Conservation (phyloP, 2,888 invertebrate species). For the Eilema depressum region DNA sequence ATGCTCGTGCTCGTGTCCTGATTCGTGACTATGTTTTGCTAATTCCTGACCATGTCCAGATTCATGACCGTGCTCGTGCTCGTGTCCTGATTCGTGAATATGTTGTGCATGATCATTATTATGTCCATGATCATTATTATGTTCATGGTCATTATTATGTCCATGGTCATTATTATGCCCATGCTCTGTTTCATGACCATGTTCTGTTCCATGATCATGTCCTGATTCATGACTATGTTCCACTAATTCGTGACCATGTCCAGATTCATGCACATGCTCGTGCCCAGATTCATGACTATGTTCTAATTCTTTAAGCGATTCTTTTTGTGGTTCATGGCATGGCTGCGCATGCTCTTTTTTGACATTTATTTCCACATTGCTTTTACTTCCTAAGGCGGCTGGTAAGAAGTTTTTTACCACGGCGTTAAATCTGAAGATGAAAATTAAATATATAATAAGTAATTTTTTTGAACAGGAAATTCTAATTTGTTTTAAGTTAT, state of each 20-base stretch:
- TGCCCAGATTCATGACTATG: slow-evolving; percentile 7
- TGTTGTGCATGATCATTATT: no score
- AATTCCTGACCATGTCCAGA: no score
- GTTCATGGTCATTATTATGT: background rate
- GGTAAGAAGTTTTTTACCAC: slow-evolving; percentile 75
- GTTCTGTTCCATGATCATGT: background rate
- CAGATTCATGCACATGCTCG: background rate
- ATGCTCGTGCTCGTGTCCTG: background rate
- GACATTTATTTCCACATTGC: slow-evolving; percentile 31
- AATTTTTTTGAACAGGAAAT: background rate
- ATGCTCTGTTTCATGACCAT: background rate
- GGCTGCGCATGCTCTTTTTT: slow-evolving; percentile 45
- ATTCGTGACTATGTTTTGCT: background rate
- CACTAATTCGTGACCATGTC: no score
- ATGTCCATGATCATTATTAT: background rate
- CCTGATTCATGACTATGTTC: background rate
- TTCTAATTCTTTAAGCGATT: slow-evolving; percentile 56
- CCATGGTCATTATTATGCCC: background rate
- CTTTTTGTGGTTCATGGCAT: slow-evolving; percentile 65
- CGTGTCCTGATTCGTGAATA: background rate
- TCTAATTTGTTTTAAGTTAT: background rate
- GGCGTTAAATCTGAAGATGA: slow-evolving; percentile 72
- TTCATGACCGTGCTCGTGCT: no score
- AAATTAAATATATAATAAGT: slow-evolving; percentile 23
- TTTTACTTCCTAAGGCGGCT: slow-evolving; percentile 35